Evolutionary conservation across 2,888 invertebrate species (phyloP).

Genomic region (Diploptera punctata): DNA sequence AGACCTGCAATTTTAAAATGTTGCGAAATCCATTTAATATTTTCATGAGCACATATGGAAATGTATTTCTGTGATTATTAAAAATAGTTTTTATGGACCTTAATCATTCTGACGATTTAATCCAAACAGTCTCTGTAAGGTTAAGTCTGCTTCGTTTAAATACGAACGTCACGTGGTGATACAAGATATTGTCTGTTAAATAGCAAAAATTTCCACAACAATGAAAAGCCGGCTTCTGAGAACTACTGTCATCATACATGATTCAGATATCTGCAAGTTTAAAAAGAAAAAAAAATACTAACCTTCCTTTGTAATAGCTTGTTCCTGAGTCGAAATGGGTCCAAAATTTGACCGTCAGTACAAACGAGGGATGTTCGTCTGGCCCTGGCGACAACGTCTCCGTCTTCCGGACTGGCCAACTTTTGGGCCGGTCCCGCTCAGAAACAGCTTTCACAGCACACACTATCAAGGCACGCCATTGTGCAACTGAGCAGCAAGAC

Average conservation of each 20-base stretch:
- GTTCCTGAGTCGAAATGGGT: constrained; percentile 40
- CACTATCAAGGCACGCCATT: constrained; percentile 41
- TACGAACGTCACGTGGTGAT: no score
- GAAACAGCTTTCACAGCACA: constrained; percentile 37
- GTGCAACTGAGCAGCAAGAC: constrained; percentile 40
- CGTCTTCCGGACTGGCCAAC: constrained; percentile 41
- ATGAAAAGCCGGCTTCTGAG: background rate
- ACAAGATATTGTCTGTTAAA: no score
- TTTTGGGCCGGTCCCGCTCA: constrained; percentile 42
- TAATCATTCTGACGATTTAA: no score
- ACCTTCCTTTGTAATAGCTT: constrained; percentile 34
- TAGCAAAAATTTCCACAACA: no score
- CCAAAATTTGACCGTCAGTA: constrained; percentile 42
- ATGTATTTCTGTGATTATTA: no score
- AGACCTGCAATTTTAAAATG: no score
- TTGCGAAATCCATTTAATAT: no score
- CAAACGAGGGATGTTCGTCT: constrained; percentile 40
- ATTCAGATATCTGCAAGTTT: background rate
- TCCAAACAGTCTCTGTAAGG: no score
- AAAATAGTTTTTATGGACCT: no score
- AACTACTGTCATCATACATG: background rate
- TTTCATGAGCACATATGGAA: no score
- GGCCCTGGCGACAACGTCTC: constrained; percentile 38
- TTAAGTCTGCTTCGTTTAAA: no score
- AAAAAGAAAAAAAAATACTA: background rate